Percentiles rank a stretch among this genome's conserved stretches.
Evolutionary conservation across 2,113 vertebrate species (phyloP).

Genomic region (Antigone vipio): DNA sequence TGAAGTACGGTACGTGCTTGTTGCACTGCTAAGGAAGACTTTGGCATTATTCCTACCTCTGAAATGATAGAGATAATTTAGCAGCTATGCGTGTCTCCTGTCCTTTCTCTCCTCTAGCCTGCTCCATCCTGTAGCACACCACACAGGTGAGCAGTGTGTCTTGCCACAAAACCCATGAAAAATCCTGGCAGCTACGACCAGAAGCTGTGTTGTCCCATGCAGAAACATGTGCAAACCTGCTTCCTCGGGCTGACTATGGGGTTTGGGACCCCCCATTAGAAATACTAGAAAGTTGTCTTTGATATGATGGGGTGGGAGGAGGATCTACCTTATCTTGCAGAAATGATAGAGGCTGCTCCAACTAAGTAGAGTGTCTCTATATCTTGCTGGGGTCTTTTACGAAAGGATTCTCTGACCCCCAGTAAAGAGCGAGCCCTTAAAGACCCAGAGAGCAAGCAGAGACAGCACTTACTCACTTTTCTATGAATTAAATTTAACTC

Average conservation of each 20-base stretch:
- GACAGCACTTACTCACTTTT: not conserved
- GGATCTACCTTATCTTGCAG: not conserved
- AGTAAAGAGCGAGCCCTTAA: not conserved
- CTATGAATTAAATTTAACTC: not conserved
- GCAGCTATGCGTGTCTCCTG: accelerated
- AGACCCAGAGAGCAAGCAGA: not conserved
- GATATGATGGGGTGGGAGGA: not conserved
- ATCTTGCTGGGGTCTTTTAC: not conserved
- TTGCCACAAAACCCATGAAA: not conserved
- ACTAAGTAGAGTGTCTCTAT: not conserved
- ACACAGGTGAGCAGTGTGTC: not conserved
- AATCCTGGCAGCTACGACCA: not conserved
- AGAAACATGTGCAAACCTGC: not conserved
- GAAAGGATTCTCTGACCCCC: not conserved
- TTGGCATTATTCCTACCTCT: not conserved
- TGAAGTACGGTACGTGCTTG: not conserved
- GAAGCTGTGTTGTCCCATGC: not conserved
- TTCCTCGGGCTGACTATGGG: accelerated
- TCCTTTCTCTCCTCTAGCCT: not conserved
- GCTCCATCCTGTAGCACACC: not conserved
- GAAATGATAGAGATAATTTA: not conserved
- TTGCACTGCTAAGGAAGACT: not conserved
- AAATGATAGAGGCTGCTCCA: not conserved
- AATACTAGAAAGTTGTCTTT: not conserved
- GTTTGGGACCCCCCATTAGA: not conserved